Base-by-base conservation (phyloP, 2,797 vertebrate genomes). In the Otolemur crassicaudatus region DNA sequence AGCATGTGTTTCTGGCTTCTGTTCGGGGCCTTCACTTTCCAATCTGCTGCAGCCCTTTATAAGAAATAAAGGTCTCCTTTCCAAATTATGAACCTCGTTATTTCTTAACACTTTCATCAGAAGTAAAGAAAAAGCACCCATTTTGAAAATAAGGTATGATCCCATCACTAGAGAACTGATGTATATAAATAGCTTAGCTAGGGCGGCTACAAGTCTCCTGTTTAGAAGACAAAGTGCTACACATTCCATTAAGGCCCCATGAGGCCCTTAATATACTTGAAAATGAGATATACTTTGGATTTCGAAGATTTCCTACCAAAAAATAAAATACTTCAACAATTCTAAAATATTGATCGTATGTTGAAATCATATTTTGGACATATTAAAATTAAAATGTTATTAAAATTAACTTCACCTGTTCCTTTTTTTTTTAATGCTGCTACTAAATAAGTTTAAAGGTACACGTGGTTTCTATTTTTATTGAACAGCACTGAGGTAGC, bases 391-490 rank as follows among this genome's bases (percentile, higher is more conserved):
- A 40, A 40, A 40, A 40, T 89, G 79, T 69, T 73, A 86, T 69
- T 72, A 63, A 79, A 87, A 27, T 82, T 67, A 86, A 87, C 93
- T 86, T 80, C 25, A 27, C 29, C 16, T 67, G 10, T 86, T 75
- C 67, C 58, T 95, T 93, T 93, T 89, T 73, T 73, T 40, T 8
- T 69, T 88, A 56, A 65, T 25, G 31, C 49, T 65, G 27, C 69
- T 86, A 58, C 58, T 75, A 37, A 79, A 53, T 53, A 81, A 65
- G 37, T 58, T 49, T 37, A n/a, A 70, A 76, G 69, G 22, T 77
- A 46, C 9, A 7, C 17, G 14, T 14, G 31, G 72, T 31, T 94
- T 94, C 5, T 49, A 4, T 31, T 79, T 73, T 65, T 65, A 72
- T 19, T 60, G 53, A 31, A 61, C 20, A 40, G 46, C 2, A n/a